phyloP scores from a whole-genome alignment of 2,797 vertebrate species.

The Alauda arvensis region DNA sequence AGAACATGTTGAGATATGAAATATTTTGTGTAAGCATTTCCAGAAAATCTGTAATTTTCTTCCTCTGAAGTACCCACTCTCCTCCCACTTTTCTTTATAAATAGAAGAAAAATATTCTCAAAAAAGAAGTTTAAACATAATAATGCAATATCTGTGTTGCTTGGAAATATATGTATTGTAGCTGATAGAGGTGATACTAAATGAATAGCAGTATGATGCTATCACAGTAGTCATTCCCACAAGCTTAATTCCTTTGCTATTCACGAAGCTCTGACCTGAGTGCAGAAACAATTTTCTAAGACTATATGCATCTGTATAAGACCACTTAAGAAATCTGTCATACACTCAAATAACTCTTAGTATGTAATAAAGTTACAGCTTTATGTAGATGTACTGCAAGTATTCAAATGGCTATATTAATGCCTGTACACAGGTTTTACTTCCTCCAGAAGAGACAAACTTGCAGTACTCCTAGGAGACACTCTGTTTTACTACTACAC shows the following conservation, averaged over 20 bases:
- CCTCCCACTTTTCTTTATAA: neutral
- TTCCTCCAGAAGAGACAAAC: neutral
- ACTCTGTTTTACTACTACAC: neutral
- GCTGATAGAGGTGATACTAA: neutral
- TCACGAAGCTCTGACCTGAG: neutral
- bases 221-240: neutral
- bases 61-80: neutral
- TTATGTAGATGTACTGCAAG: neutral
- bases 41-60: neutral
- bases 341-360: neutral
- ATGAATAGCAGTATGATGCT: neutral
- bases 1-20: neutral
- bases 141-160: neutral
- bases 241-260: neutral
- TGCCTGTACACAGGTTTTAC: neutral
- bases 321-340: neutral
- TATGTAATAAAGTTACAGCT: neutral
- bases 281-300: neutral
- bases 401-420: neutral
- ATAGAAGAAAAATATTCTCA: neutral
- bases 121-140: neutral
- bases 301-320: neutral
- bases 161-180: neutral
- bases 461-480: neutral
- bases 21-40: neutral